Evolutionary conservation across 2,113 vertebrate genomes (phyloP), one percentile per base, ranked within the genome.

Genomic region (Istiophorus platypterus): DNA sequence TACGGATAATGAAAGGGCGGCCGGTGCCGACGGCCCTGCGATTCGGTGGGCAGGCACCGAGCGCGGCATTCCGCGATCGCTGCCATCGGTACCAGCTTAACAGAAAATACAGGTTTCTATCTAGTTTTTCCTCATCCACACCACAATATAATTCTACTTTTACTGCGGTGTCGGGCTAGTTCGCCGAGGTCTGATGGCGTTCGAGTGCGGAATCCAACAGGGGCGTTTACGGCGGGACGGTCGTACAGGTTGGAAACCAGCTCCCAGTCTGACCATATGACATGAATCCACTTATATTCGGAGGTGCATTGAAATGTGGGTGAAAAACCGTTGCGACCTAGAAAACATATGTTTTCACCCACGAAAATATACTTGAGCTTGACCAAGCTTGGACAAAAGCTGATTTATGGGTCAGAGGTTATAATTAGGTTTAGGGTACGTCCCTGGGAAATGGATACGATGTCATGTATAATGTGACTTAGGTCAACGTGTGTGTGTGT

Each of bases 31-130:
- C 37, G 37, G 45, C 26, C 26, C 72, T 56, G 45, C 5, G 51
- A 68, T 76, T 66, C 47, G 65, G 59, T 72, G 29, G 11, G 26
- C 77, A 74, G 81, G 77, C 75, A 72, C 14, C 45, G 14, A 68
- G 42, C 70, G 3, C 70, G 80, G 45, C 59, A 24, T 64, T 69
- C 14, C 42, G 13, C 34, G 41, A 54, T n/a, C n/a, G n/a, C n/a
- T n/a, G n/a, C n/a, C n/a, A n/a, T n/a, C n/a, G n/a, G n/a, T n/a
- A n/a, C n/a, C n/a, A n/a, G n/a, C n/a, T n/a, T n/a, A n/a, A n/a
- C n/a, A n/a, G n/a, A n/a, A n/a, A n/a, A n/a, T n/a, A n/a, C n/a
- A n/a, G n/a, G n/a, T n/a, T n/a, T n/a, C n/a, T n/a, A n/a, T n/a
- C n/a, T n/a, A n/a, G n/a, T n/a, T n/a, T n/a, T n/a, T n/a, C n/a